Conservation (phyloP, 2,888 invertebrate genomes). For the Spilosoma lubricipeda region DNA sequence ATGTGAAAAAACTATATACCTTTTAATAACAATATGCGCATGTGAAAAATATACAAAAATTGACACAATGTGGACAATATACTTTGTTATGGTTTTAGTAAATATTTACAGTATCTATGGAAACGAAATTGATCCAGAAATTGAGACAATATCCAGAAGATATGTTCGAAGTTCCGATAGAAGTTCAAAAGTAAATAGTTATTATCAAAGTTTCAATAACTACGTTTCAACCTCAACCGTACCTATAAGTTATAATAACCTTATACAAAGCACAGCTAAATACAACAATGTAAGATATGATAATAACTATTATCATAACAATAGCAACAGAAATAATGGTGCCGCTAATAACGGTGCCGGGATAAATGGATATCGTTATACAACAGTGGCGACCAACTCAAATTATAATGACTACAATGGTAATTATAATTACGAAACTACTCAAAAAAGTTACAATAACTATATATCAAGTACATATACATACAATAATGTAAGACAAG, state of each 20-base stretch:
- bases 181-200: background rate
- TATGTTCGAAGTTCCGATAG: background rate
- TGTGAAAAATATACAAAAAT: background rate
- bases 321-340: slow-evolving; percentile 2
- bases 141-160: background rate
- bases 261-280: background rate
- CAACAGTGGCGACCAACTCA: background rate
- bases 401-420: slow-evolving; percentile 7
- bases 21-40: background rate
- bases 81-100: background rate
- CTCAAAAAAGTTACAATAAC: background rate
- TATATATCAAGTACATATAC: background rate
- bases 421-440: slow-evolving; percentile 10
- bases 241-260: background rate
- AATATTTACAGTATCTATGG: background rate
- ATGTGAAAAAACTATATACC: background rate
- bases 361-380: background rate
- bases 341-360: slow-evolving; percentile 4
- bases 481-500: background rate
- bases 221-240: background rate
- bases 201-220: background rate
- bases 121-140: background rate
- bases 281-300: background rate
- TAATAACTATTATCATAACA: background rate
- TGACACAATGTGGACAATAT: background rate